Conservation (phyloP, 2,113 vertebrate genomes). For the Phaetusa simplex region DNA sequence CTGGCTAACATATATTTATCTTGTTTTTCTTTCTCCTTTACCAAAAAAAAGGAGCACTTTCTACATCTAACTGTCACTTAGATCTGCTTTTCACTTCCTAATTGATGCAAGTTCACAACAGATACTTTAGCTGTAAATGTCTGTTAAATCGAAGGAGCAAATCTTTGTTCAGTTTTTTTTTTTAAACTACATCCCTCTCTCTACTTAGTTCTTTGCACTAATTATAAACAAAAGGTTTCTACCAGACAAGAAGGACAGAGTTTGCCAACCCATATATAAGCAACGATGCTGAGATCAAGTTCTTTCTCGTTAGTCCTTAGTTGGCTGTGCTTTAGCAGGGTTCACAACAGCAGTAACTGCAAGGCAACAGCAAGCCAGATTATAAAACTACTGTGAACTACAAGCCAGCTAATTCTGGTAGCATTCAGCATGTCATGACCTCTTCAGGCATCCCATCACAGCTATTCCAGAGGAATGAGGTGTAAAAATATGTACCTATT, state of each 20-base stretch:
- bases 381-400: conserved; percentile 12
- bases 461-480: not conserved
- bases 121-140: not conserved
- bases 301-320: conserved; percentile 5
- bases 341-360: not conserved
- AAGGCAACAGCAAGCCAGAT: conserved; percentile 16
- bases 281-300: not conserved
- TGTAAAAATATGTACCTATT: not conserved
- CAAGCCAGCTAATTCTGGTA: not conserved
- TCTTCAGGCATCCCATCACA: not conserved
- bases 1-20: not conserved
- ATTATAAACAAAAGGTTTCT: conserved; percentile 3
- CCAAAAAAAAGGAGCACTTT: not conserved
- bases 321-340: not conserved
- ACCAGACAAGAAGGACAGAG: not conserved
- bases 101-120: not conserved
- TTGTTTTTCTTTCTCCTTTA: not conserved
- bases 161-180: not conserved
- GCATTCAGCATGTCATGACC: not conserved
- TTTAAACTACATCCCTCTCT: not conserved
- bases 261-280: not conserved
- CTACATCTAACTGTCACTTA: not conserved
- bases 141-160: not conserved
- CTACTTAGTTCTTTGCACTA: not conserved
- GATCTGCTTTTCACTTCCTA: not conserved